These are phyloP conservation scores for Nesometra sesokonis DNA, from an alignment of 35 echinoderm and acorn worm species.

Conservation along the genomic window DNA sequence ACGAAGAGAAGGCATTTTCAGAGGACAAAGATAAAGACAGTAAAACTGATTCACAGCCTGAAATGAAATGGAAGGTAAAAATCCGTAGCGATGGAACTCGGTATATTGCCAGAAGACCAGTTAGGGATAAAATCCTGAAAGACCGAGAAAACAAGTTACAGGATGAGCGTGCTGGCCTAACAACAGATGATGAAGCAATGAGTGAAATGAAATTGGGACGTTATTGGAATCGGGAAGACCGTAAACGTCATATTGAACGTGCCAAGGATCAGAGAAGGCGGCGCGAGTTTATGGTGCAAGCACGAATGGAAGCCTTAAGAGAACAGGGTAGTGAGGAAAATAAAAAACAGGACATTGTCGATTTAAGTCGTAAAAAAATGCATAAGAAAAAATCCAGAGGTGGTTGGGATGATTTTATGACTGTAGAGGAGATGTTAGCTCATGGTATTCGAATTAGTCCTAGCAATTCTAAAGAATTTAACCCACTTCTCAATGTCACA, in stretches of 20 bases:
- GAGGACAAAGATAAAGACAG: conserved; percentile 23
- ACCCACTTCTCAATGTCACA: conserved; percentile 91
- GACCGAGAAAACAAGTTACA: conserved; percentile 80
- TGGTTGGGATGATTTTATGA: conserved; percentile 90
- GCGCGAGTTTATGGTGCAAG: conserved; percentile 77
- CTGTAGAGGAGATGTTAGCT: conserved; percentile 92
- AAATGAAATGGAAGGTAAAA: conserved; percentile 91
- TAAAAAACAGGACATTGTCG: conserved; percentile 72
- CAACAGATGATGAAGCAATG: conserved; percentile 95
- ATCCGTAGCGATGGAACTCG: conserved; percentile 98
- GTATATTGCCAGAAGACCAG: conserved; percentile 69
- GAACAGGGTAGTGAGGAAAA: conserved; percentile 68
- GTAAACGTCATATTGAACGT: conserved; percentile 83
- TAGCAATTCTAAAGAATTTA: conserved; percentile 80
- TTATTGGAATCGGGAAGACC: conserved; percentile 95
- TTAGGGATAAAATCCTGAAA: conserved; percentile 69
- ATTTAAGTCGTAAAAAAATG: conserved; percentile 90
- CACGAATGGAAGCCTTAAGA: conserved; percentile 88
- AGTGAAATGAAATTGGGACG: conserved; percentile 94
- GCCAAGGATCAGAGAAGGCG: conserved; percentile 73
- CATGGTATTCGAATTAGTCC: conserved; percentile 84
- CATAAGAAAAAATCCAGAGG: conserved; percentile 78
- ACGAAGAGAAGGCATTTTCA: conserved; percentile 64
- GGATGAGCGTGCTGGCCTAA: conserved; percentile 79
- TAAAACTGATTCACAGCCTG: conserved; percentile 32